Percentiles rank a stretch among this genome's conserved stretches.
Conservation (phyloP, 2,888 invertebrate species). For the Fissipunctia ypsillon region DNA sequence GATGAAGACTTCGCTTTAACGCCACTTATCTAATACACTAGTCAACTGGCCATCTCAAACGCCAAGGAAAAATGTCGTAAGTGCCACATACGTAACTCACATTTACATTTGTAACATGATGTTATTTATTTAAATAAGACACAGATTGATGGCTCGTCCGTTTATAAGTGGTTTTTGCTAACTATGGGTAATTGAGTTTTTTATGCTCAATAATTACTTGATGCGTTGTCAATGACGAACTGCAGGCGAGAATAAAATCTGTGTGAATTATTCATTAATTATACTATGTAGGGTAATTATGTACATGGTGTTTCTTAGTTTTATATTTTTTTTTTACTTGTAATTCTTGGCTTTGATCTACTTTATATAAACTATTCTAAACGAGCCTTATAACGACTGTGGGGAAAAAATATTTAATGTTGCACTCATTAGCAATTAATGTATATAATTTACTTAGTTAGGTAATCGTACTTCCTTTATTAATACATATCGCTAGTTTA, state of each 20-base stretch:
- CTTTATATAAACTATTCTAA: conserved; percentile 35
- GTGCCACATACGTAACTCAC: conserved; percentile 18
- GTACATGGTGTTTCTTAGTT: conserved; percentile 38
- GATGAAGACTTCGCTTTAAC: conserved; percentile 11
- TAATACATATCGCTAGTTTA: conserved; percentile 6
- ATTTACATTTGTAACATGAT: conserved; percentile 57
- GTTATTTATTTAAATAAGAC: conserved; percentile 61
- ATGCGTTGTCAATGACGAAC: conserved; percentile 55
- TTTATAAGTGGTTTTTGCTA: conserved; percentile 61
- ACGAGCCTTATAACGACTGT: conserved; percentile 10
- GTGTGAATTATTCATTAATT: conserved; percentile 61
- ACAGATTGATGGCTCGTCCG: conserved; percentile 54
- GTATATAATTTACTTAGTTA: conserved; percentile 34
- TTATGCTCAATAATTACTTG: conserved; percentile 54
- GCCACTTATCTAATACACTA: conserved; percentile 11
- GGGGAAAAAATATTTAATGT: conserved; percentile 14
- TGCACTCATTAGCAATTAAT: conserved; percentile 17
- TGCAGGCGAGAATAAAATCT: conserved; percentile 49
- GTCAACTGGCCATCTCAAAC: conserved; percentile 2
- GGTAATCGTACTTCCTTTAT: conserved; percentile 41
- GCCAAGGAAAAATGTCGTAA: conserved; percentile 45
- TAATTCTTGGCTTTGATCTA: conserved; percentile 53
- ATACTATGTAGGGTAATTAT: conserved; percentile 57
- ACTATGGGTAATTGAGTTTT: conserved; percentile 59
- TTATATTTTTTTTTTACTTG: conserved; percentile 17